Evolutionary conservation across 2,797 vertebrate species (phyloP).

Genomic region (Lithobates sylvaticus): DNA sequence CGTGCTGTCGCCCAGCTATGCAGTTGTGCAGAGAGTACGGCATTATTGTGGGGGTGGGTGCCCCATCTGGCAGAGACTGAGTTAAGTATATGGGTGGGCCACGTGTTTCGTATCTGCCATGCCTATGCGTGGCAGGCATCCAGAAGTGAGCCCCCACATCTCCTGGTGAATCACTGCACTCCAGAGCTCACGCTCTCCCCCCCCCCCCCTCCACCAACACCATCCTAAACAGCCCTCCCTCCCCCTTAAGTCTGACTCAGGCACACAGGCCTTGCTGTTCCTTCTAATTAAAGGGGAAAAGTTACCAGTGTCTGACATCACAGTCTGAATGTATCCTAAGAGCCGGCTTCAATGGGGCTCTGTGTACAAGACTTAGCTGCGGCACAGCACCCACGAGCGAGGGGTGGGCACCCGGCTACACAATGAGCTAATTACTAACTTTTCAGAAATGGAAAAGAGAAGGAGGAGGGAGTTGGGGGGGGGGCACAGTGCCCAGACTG

Average conservation of each 20-base stretch:
- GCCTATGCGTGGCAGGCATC: slow-evolving; percentile 72
- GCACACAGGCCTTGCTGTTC: slow-evolving; percentile 73
- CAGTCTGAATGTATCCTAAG: slow-evolving; percentile 56
- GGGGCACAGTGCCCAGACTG: slow-evolving; percentile 6
- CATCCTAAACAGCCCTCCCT: slow-evolving; percentile 64
- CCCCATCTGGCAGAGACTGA: background rate
- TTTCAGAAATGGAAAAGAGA: slow-evolving; percentile 15
- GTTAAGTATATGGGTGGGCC: slow-evolving; percentile 59
- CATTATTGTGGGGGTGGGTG: background rate
- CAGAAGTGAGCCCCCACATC: slow-evolving; percentile 59
- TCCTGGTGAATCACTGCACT: slow-evolving; percentile 53
- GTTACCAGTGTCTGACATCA: slow-evolving; percentile 57
- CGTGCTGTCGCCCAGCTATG: no score
- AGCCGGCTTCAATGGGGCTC: slow-evolving; percentile 59
- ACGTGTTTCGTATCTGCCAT: slow-evolving; percentile 62
- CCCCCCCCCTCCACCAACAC: slow-evolving; percentile 17
- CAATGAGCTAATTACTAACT: slow-evolving; percentile 61
- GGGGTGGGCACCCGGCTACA: slow-evolving; percentile 48
- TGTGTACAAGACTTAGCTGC: slow-evolving; percentile 47
- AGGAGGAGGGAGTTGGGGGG: background rate
- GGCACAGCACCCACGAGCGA: slow-evolving; percentile 49
- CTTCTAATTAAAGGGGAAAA: slow-evolving; percentile 57
- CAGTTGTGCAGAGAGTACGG: background rate
- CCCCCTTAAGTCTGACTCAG: slow-evolving; percentile 70
- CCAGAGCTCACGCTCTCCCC: slow-evolving; percentile 61